These are phyloP conservation scores for Nothobranchius furzeri DNA, from an alignment of 2,113 vertebrate species.

Conservation along the genomic window DNA sequence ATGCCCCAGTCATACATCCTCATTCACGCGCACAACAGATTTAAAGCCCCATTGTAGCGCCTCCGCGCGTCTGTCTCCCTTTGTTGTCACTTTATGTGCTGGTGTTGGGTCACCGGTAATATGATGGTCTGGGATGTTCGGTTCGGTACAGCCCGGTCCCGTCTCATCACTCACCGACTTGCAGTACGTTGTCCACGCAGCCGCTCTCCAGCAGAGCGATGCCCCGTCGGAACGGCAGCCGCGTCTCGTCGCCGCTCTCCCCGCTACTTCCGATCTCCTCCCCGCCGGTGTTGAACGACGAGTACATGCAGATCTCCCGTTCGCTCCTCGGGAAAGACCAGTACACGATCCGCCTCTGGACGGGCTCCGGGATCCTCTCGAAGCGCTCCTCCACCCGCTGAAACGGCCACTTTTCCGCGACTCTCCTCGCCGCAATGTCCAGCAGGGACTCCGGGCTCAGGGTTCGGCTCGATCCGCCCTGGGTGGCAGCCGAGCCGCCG, in stretches of 20 bases:
- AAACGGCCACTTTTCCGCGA: slow-evolving; percentile 97
- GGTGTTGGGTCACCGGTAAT: background rate
- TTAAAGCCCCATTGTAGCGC: slow-evolving; percentile 69
- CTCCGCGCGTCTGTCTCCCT: slow-evolving; percentile 50
- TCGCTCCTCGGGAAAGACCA: slow-evolving; percentile 97
- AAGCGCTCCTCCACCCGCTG: slow-evolving; percentile 94
- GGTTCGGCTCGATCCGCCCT: slow-evolving; percentile 81
- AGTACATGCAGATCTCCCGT: slow-evolving; percentile 96
- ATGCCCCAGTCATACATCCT: slow-evolving; percentile 47
- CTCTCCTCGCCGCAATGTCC: slow-evolving; percentile 92
- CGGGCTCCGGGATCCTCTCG: slow-evolving; percentile 94
- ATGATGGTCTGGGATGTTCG: background rate
- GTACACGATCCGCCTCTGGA: slow-evolving; percentile 94
- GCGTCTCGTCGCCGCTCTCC: slow-evolving; percentile 86
- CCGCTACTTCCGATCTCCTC: slow-evolving; percentile 81
- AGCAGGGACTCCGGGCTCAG: slow-evolving; percentile 90
- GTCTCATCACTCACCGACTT: slow-evolving; percentile 90
- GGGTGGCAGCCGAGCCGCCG: slow-evolving; percentile 75
- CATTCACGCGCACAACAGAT: slow-evolving; percentile 52
- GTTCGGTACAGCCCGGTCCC: slow-evolving; percentile 2
- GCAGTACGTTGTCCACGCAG: slow-evolving; percentile 95
- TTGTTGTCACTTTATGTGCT: slow-evolving; percentile 61
- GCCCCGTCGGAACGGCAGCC: slow-evolving; percentile 91
- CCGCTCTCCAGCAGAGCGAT: slow-evolving; percentile 91
- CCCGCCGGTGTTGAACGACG: slow-evolving; percentile 89